A percentile compares a stretch with the other conserved stretches of the same genome.
Evolutionary conservation across 2,797 vertebrate genomes (phyloP).

Genomic region (Acipenser transmontanus): DNA sequence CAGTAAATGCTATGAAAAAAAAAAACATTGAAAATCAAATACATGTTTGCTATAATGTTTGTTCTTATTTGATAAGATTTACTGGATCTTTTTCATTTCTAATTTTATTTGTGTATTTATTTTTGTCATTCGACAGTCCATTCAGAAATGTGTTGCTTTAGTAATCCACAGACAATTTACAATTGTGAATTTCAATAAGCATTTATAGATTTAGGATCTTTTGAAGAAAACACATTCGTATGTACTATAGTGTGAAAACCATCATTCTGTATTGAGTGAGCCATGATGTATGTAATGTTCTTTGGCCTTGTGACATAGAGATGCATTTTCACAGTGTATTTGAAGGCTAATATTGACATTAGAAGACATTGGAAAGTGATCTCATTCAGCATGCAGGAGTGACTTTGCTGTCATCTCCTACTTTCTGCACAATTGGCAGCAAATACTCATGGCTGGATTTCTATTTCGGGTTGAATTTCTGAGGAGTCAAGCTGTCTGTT

Average conservation of each 20-base stretch:
- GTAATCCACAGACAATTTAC: no score
- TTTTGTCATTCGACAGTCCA: no score
- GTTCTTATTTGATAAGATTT: no score
- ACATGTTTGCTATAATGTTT: no score
- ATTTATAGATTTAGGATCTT: no score
- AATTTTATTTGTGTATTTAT: no score
- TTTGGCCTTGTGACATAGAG: constrained; percentile 49
- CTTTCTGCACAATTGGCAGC: constrained; percentile 71
- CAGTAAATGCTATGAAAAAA: no score
- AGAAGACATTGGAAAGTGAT: constrained; percentile 67
- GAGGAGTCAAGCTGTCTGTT: constrained; percentile 57
- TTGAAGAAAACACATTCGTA: no score
- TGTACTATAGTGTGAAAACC: constrained; percentile 35
- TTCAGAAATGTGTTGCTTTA: no score
- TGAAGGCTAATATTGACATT: constrained; percentile 78
- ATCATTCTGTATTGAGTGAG: constrained; percentile 50
- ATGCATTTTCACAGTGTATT: constrained; percentile 64
- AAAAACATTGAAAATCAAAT: no score
- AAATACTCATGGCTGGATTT: constrained; percentile 65
- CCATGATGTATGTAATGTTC: constrained; percentile 34
- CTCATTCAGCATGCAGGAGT: constrained; percentile 68
- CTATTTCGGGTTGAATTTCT: constrained; percentile 66
- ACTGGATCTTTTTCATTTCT: no score
- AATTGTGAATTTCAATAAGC: no score
- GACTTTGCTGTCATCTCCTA: constrained; percentile 69